Evolutionary conservation across 2,113 vertebrate species (phyloP).

Genomic region (Panurus biarmicus): DNA sequence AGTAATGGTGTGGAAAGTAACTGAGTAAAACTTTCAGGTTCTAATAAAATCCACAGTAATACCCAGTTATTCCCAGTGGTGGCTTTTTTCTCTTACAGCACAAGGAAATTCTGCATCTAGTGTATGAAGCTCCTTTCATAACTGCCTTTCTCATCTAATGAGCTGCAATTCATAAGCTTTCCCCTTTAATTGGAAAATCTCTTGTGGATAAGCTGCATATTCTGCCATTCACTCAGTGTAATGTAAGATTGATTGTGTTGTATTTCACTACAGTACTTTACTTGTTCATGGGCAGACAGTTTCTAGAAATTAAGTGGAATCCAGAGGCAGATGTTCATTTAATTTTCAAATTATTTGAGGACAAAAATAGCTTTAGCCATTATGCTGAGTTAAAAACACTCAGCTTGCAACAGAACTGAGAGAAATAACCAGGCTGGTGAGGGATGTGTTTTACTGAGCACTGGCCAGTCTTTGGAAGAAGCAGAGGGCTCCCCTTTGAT

Average conservation of each 20-base stretch:
- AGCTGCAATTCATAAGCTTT: conserved; percentile 49
- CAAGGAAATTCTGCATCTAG: conserved; percentile 18
- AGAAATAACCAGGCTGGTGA: neutral
- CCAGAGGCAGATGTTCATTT: conserved; percentile 40
- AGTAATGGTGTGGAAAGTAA: neutral
- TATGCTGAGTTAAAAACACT: neutral
- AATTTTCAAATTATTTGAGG: conserved; percentile 42
- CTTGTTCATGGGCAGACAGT: neutral
- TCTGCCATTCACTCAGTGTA: conserved; percentile 29
- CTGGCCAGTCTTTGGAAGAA: neutral
- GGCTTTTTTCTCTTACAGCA: neutral
- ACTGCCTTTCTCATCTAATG: conserved; percentile 36
- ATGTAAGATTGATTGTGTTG: conserved; percentile 23
- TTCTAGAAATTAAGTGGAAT: conserved; percentile 39
- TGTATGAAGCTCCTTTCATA: conserved; percentile 25
- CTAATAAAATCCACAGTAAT: neutral
- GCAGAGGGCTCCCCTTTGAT: neutral
- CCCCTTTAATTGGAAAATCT: conserved; percentile 49
- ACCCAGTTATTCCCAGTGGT: neutral
- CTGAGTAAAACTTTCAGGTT: neutral
- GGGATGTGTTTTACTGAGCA: neutral
- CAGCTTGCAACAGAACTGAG: neutral
- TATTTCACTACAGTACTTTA: neutral
- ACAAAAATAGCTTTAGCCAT: conserved; percentile 17
- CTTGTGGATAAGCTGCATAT: conserved; percentile 34